Evolutionary conservation across 2,797 vertebrate species (phyloP).

Genomic region (Alcedo quadribrachys): DNA sequence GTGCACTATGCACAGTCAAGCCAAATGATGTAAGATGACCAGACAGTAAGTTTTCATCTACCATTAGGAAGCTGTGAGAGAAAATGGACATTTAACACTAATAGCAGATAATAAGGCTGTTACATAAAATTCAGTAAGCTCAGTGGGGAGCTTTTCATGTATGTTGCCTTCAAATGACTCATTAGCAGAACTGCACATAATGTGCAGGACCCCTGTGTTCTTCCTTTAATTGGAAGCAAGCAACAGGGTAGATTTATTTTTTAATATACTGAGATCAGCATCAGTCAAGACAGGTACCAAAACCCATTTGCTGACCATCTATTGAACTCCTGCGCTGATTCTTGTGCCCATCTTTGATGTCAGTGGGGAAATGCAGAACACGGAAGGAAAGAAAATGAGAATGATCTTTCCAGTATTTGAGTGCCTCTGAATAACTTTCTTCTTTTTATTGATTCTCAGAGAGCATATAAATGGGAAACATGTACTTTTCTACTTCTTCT

Average conservation of each 20-base stretch:
- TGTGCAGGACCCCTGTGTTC: neutral
- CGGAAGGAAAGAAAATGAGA: neutral
- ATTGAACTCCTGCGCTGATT: neutral
- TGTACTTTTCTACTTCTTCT: neutral
- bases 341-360: neutral
- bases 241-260: neutral
- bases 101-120: conserved; percentile 63
- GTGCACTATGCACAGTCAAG: neutral
- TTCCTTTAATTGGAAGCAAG: conserved; percentile 13
- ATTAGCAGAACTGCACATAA: conserved; percentile 46
- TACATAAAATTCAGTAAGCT: conserved; percentile 45
- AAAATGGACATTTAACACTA: conserved; percentile 60
- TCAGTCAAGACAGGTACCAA: neutral
- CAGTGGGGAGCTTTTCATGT: conserved; percentile 44
- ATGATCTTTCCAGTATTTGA: neutral
- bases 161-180: conserved; percentile 16
- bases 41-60: neutral
- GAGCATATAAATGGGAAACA: neutral
- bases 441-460: neutral
- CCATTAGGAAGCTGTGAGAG: neutral
- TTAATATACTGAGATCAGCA: neutral
- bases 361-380: neutral
- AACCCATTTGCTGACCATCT: neutral
- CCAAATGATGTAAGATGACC: neutral
- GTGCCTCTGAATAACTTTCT: neutral